Evolutionary conservation across 2,113 vertebrate genomes (phyloP), one percentile per base, ranked within the genome.

Genomic region (Cebus imitator): DNA sequence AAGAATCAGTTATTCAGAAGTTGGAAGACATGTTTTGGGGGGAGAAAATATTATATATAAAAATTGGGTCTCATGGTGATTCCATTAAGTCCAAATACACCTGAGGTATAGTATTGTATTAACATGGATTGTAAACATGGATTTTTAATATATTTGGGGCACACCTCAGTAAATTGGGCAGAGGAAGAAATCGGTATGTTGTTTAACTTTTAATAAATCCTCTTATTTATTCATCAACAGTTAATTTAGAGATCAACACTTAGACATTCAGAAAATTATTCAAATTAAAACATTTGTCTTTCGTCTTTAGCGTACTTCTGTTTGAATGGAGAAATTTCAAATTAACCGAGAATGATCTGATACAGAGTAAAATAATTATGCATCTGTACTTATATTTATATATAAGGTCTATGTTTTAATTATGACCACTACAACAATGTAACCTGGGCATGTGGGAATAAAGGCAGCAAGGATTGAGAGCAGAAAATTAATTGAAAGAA

Each of bases 171-270:
- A 20, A 75, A 27, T 87, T 17, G 78, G 27, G 14, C 35, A 92
- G 27, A 90, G 85, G 45, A 32, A 79, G 58, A 87, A 93, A 72
- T 76, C 57, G 23, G 4, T 57, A 72, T 14, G 2, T 23, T 43
- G 5, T 88, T 88, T 57, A 93, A 40, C 30, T 82, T 72, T 50
- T 43, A 80, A 85, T 92, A 48, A 82, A 90, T 75, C 25, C 32
- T 85, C 32, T 7, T 83, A 73, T 25, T 89, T 35, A 76, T 50
- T 95, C 40, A 70, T 84, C 57, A 94, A 73, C 80, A 75, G 48
- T 88, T 72, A 91, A 80, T 88, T 87, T 95, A 96, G 64, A 95
- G 8, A 45, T 58, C 13, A 94, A 12, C 7, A 70, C 27, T 52
- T 72, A 87, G 21, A 30, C 57, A 76, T 52, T 94, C n/a, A 88